Percentiles rank a stretch among this genome's conserved stretches.
These are phyloP conservation scores for Dugesia japonica DNA, from an alignment of 2,888 invertebrate genomes.

Conservation along the genomic window DNA sequence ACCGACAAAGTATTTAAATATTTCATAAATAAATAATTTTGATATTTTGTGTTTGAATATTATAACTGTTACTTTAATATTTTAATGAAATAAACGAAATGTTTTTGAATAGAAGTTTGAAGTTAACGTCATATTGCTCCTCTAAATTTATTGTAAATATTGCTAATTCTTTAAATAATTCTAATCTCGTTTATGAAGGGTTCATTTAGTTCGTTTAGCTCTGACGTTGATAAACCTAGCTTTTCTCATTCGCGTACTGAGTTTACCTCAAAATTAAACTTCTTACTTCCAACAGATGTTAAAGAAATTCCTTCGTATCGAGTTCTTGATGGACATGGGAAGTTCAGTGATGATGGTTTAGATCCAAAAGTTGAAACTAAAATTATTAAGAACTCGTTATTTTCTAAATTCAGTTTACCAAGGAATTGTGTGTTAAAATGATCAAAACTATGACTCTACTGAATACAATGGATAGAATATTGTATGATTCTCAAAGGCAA, in stretches of 20 bases:
- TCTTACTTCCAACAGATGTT: constrained; percentile 52
- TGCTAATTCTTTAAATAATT: too few relatives aligned
- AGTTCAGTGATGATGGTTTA: constrained; percentile 49
- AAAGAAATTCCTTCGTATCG: constrained; percentile 59
- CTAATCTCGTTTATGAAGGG: background rate
- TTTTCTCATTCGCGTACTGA: constrained; percentile 55
- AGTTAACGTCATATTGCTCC: background rate
- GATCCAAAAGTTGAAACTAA: constrained; percentile 49
- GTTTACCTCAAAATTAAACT: constrained; percentile 55
- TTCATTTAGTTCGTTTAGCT: background rate
- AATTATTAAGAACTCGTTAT: background rate
- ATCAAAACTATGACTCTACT: constrained; percentile 76
- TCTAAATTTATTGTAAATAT: background rate
- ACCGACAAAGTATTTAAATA: too few relatives aligned
- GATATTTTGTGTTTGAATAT: background rate
- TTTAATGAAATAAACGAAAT: background rate
- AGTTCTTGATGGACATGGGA: constrained; percentile 62
- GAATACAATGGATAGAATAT: constrained; percentile 78
- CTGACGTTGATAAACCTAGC: constrained; percentile 47
- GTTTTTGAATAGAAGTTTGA: background rate
- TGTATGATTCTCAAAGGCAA: constrained; percentile 86
- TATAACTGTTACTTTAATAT: background rate
- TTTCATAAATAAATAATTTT: too few relatives aligned
- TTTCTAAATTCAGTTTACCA: background rate
- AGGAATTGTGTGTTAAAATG: constrained; percentile 54